A percentile compares a stretch with the other conserved stretches of the same genome.
Evolutionary conservation across 2,888 invertebrate genomes (phyloP).

Genomic region (Andricus quercusramuli): DNA sequence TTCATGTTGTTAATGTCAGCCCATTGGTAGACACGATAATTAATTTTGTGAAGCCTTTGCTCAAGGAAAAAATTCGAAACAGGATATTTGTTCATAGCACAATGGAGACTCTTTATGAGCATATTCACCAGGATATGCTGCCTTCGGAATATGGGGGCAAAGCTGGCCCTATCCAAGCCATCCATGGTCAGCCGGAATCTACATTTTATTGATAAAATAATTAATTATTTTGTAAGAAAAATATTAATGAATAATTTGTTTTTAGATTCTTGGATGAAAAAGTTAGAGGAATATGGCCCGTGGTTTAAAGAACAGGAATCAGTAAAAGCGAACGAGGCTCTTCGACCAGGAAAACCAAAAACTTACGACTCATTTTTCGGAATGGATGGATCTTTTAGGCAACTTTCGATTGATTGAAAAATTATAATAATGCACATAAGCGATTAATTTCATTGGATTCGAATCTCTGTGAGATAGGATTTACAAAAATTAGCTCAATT

Average conservation of each 20-base stretch:
- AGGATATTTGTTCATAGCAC: slow-evolving; percentile 90
- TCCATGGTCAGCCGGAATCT: slow-evolving; percentile 81
- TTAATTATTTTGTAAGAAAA: too few relatives aligned
- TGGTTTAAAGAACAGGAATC: slow-evolving; percentile 92
- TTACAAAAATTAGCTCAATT: not conserved
- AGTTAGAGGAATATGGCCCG: slow-evolving; percentile 86
- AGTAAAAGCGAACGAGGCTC: slow-evolving; percentile 88
- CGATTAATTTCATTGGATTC: not conserved
- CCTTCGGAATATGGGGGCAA: slow-evolving; percentile 92
- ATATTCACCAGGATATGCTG: slow-evolving; percentile 88
- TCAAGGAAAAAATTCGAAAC: slow-evolving; percentile 92
- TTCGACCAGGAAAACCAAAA: slow-evolving; percentile 91
- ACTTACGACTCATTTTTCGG: slow-evolving; percentile 93
- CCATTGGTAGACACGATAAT: slow-evolving; percentile 91
- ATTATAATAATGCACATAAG: not conserved
- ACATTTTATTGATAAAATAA: not conserved
- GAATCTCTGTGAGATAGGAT: not conserved
- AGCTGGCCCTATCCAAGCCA: slow-evolving; percentile 85
- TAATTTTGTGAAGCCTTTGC: slow-evolving; percentile 91
- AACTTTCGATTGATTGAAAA: slow-evolving; percentile 88
- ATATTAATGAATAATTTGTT: slow-evolving; percentile 29
- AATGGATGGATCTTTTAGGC: slow-evolving; percentile 93
- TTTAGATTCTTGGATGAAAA: slow-evolving; percentile 89
- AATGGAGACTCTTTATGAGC: slow-evolving; percentile 87
- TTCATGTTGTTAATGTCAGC: slow-evolving; percentile 91